These are phyloP conservation scores for Thyatira batis DNA, from an alignment of 2,888 invertebrate species.

Conservation along the genomic window DNA sequence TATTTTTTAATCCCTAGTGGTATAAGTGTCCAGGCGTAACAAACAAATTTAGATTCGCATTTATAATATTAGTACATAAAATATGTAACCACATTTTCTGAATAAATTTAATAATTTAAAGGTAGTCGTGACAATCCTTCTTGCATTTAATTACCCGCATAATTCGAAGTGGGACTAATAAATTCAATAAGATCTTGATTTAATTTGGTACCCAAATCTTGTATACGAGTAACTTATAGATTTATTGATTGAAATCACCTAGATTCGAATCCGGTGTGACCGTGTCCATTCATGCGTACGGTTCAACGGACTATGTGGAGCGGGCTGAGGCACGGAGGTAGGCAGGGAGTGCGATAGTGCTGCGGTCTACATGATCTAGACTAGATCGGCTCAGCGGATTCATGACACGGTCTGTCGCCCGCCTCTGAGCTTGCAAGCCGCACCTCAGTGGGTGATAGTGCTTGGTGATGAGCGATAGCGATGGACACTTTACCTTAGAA, in stretches of 20 bases:
- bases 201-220: neutral
- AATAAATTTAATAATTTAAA: neutral
- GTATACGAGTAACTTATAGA: slow-evolving; percentile 4
- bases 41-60: too few species aligned
- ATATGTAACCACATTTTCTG: neutral
- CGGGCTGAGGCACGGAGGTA: slow-evolving; percentile 1
- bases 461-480: neutral
- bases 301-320: slow-evolving; percentile 41
- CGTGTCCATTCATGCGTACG: slow-evolving; percentile 30
- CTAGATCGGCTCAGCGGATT: slow-evolving; percentile 46
- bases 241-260: slow-evolving; percentile 14
- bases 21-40: too few species aligned
- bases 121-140: neutral
- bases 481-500: neutral
- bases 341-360: slow-evolving; percentile 26
- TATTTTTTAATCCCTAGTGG: too few species aligned
- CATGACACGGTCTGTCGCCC: slow-evolving; percentile 63
- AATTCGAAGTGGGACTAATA: neutral
- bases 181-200: neutral
- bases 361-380: too few species aligned
- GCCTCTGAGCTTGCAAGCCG: slow-evolving; percentile 37
- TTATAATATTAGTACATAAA: neutral
- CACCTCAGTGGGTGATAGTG: slow-evolving; percentile 6
- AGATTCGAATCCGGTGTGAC: slow-evolving; percentile 21
- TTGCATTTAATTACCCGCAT: neutral